Percentiles rank a stretch among this genome's conserved stretches.
Conservation (phyloP, 1,140 invertebrate genomes). For the Meloidogyne chitwoodi region DNA sequence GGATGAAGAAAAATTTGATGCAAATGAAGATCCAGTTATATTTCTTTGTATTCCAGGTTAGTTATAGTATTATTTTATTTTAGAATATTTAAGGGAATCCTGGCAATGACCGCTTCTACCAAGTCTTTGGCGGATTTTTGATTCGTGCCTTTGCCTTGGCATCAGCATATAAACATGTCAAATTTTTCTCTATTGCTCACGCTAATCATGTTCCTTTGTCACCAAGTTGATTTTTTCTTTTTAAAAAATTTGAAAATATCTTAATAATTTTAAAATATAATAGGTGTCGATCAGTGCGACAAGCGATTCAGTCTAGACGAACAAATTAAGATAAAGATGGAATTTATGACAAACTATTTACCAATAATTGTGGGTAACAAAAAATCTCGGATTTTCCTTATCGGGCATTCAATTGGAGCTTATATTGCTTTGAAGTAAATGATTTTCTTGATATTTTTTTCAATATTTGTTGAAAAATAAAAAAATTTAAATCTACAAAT, state of each 20-base stretch:
- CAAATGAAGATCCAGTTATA: background rate
- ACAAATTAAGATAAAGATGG: background rate
- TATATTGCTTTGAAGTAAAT: slow-evolving; percentile 10
- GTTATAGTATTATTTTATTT: background rate
- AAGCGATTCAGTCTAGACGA: background rate
- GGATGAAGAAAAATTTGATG: background rate
- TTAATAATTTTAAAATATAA: too few relatives aligned
- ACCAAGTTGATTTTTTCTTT: background rate
- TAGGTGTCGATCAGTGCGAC: background rate
- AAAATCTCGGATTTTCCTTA: background rate
- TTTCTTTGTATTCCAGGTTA: background rate
- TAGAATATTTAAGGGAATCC: background rate
- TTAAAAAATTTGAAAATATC: too few relatives aligned
- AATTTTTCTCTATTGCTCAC: slow-evolving; percentile 1
- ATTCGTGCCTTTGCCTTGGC: background rate
- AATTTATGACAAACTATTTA: background rate
- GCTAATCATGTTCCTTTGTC: background rate
- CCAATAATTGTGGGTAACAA: background rate
- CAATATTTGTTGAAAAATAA: too few relatives aligned
- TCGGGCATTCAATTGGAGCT: slow-evolving; percentile 4
- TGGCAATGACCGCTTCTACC: background rate
- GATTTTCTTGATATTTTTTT: background rate
- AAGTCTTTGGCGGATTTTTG: background rate
- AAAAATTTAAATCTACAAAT: too few relatives aligned
- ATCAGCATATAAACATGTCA: background rate